Conservation (phyloP, 2,797 vertebrate genomes). For the Halcyon leucocephala region DNA sequence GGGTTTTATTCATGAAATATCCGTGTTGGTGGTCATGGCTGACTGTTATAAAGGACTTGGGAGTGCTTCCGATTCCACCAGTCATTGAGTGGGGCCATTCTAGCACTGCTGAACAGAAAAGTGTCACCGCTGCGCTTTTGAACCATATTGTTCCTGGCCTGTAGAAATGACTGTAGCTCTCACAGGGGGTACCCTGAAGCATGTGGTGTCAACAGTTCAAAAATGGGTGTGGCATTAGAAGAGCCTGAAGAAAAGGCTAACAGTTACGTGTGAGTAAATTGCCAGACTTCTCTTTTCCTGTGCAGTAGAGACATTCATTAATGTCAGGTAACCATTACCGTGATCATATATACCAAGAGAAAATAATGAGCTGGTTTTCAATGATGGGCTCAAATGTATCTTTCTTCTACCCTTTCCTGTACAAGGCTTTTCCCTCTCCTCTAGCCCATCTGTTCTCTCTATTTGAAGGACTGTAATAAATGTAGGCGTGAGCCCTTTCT, state of each 20-base stretch:
- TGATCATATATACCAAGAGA: background rate
- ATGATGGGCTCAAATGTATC: background rate
- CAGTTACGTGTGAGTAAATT: background rate
- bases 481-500: background rate
- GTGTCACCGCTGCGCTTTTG: background rate
- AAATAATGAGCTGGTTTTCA: background rate
- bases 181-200: background rate
- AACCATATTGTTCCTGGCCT: background rate
- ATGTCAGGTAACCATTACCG: background rate
- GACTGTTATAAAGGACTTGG: background rate
- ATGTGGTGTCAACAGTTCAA: background rate
- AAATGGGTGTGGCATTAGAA: background rate
- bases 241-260: background rate
- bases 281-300: background rate
- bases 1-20: rapidly evolving
- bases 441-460: background rate
- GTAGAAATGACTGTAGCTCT: background rate
- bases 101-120: background rate
- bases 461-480: background rate
- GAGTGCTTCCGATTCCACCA: background rate
- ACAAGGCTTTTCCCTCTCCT: background rate
- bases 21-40: background rate
- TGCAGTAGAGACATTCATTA: background rate
- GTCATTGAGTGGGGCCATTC: background rate
- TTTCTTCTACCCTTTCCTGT: background rate